Evolutionary conservation across 2,113 vertebrate species (phyloP).

Genomic region (Rhinoderma darwinii): DNA sequence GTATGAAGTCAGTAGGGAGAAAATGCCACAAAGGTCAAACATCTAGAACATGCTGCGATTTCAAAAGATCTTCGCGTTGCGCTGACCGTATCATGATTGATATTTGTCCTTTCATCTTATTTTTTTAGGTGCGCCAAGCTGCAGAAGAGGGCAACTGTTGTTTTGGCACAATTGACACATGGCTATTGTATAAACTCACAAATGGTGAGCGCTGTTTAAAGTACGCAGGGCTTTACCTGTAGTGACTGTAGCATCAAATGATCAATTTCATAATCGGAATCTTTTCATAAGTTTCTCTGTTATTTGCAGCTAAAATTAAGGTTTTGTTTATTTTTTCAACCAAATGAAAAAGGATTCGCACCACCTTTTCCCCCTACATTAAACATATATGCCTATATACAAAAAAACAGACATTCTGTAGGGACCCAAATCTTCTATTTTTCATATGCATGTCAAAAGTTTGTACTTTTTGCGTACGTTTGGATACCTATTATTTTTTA

Average conservation of each 20-base stretch:
- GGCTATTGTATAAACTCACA: slow-evolving; percentile 91
- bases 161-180: slow-evolving; percentile 94
- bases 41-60: background rate
- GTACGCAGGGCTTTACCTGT: background rate
- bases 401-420: no score
- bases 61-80: background rate
- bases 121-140: slow-evolving; percentile 80
- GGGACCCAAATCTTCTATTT: no score
- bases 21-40: background rate
- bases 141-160: slow-evolving; percentile 84
- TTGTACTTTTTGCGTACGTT: no score
- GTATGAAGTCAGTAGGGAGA: background rate
- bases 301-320: no score
- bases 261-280: background rate
- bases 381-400: no score
- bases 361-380: no score
- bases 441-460: no score
- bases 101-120: background rate
- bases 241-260: background rate
- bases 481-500: no score
- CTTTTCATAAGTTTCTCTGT: no score
- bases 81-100: background rate
- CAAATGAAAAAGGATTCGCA: no score
- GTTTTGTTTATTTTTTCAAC: no score
- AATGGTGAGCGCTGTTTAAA: slow-evolving; percentile 76